Percentiles rank a stretch among this genome's conserved stretches.
Evolutionary conservation across 2,113 vertebrate genomes (phyloP).

Genomic region (Maccullochella peelii): DNA sequence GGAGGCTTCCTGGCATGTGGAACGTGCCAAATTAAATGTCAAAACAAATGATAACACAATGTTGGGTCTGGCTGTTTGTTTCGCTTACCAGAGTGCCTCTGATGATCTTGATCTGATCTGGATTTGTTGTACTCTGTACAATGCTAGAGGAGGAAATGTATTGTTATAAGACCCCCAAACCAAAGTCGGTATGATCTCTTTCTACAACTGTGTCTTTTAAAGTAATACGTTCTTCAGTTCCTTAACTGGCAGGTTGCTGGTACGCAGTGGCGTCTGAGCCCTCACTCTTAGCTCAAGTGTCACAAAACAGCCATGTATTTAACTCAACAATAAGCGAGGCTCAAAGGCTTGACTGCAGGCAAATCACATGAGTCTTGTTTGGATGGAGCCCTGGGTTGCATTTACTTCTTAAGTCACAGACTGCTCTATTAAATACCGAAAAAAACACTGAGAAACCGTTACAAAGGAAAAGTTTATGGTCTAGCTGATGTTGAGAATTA

Average conservation of each 20-base stretch:
- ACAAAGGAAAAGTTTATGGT: background rate
- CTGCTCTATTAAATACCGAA: background rate
- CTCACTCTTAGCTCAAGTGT: constrained; percentile 46
- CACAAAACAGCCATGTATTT: constrained; percentile 43
- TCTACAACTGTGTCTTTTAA: background rate
- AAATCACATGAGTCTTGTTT: constrained; percentile 46
- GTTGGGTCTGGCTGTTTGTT: background rate
- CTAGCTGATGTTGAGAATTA: background rate
- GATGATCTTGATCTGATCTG: background rate
- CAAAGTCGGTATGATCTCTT: background rate
- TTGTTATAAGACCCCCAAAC: background rate
- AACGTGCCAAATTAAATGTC: constrained; percentile 49
- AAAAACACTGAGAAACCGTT: background rate
- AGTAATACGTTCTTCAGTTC: background rate
- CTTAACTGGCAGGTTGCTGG: background rate
- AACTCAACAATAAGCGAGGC: constrained; percentile 59
- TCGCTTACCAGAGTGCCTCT: too few relatives aligned
- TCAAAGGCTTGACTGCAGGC: constrained; percentile 57
- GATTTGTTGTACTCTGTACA: background rate
- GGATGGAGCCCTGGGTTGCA: constrained; percentile 4
- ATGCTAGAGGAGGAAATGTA: background rate
- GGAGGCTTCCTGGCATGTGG: constrained; percentile 28
- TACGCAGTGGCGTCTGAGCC: constrained; percentile 14
- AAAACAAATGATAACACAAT: constrained; percentile 32
- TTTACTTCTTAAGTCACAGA: constrained; percentile 6